Evolutionary conservation across 2,888 invertebrate species (phyloP).

Genomic region (Erannis defoliaria): DNA sequence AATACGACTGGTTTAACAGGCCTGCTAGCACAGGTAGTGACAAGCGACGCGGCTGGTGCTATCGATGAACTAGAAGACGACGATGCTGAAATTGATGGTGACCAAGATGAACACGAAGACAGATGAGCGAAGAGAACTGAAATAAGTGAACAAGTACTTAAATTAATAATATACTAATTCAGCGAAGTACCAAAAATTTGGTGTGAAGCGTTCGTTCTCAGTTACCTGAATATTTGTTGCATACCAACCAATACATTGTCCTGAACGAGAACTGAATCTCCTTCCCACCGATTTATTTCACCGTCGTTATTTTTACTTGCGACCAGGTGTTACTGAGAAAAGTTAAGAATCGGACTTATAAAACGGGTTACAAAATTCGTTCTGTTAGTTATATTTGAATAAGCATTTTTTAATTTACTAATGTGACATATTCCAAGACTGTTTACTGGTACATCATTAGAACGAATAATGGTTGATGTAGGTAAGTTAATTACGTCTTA

Average conservation of each 20-base stretch:
- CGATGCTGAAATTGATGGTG: conserved; percentile 55
- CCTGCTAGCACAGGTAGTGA: conserved; percentile 73
- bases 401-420: conserved; percentile 1
- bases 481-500: conserved; percentile 12
- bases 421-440: conserved; percentile 32
- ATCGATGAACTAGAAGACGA: conserved; percentile 67
- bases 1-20: conserved; percentile 76
- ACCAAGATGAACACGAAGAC: conserved; percentile 58
- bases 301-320: not conserved
- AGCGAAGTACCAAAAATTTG: conserved; percentile 66
- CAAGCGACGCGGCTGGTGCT: conserved; percentile 65
- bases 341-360: not conserved
- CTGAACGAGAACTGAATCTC: conserved; percentile 22
- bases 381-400: not conserved
- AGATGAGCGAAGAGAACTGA: conserved; percentile 52
- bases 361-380: conserved; percentile 6
- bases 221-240: conserved; percentile 30
- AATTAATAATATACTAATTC: conserved; percentile 33
- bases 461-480: conserved; percentile 16
- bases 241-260: conserved; percentile 18
- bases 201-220: conserved; percentile 46
- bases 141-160: conserved; percentile 8
- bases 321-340: not conserved
- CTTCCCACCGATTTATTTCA: conserved; percentile 34
- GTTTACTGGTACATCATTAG: conserved; percentile 17